These are phyloP conservation scores for Acronicta alni DNA, from an alignment of 2,888 invertebrate genomes.

Conservation along the genomic window DNA sequence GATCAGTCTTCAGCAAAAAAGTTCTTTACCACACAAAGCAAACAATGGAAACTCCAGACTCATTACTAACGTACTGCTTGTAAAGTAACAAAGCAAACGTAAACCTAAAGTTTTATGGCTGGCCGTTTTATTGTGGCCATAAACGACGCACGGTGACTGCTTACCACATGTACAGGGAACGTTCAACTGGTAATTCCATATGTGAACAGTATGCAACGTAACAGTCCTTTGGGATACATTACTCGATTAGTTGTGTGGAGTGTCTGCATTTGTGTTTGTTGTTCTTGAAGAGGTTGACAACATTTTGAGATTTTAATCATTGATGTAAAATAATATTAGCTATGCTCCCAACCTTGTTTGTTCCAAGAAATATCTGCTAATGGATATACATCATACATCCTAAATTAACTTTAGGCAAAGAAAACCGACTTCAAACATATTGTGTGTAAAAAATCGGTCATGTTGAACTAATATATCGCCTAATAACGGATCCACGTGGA, in stretches of 20 bases:
- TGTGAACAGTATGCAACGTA: conserved; percentile 44
- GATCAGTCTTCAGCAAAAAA: background rate
- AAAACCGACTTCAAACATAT: too few relatives aligned
- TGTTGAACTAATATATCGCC: too few relatives aligned
- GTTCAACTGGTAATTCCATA: conserved; percentile 63
- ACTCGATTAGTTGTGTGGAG: conserved; percentile 36
- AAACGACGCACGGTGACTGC: conserved; percentile 65
- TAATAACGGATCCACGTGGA: too few relatives aligned
- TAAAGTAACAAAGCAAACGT: conserved; percentile 60
- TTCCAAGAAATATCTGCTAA: too few relatives aligned
- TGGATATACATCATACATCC: too few relatives aligned
- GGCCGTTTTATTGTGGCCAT: conserved; percentile 71
- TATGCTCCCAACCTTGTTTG: too few relatives aligned
- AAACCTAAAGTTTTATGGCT: conserved; percentile 74
- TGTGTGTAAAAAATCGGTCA: too few relatives aligned
- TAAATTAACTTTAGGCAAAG: too few relatives aligned
- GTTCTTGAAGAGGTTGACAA: conserved; percentile 10
- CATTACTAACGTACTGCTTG: conserved; percentile 58
- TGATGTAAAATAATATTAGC: too few relatives aligned
- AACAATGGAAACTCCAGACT: conserved; percentile 30
- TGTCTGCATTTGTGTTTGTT: conserved; percentile 21
- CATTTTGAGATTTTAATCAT: background rate
- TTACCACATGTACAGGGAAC: conserved; percentile 68
- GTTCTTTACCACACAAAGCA: background rate
- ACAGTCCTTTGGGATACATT: conserved; percentile 39